Evolutionary conservation across 2,113 vertebrate genomes (phyloP), one percentile per base, ranked within the genome.

Genomic region (Athene noctua): DNA sequence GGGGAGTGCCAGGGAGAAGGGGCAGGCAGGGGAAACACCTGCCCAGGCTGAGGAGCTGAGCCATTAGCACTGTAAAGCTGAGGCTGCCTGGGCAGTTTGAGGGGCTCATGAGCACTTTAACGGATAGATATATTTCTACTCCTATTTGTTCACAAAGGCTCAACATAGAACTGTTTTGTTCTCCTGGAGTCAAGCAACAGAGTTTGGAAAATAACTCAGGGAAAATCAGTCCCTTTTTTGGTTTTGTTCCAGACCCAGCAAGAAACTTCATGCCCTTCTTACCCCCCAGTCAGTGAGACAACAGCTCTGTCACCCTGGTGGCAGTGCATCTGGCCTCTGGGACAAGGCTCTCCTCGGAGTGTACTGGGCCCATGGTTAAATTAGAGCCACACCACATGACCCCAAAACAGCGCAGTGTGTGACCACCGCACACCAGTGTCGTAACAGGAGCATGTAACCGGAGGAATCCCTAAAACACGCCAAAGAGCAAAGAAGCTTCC

Each of bases 261-360:
- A 58, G 34, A 94, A 79, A 36, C 13, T 77, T 80, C 11, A 8
- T 40, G 85, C 32, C 68, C 81, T 96, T 75, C 75, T 61, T 23
- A 27, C 2, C 16, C 73, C 51, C 49, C 68, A 90, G 80, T 21
- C 62, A 88, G 21, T 0, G 0, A 92, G 72, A 84, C 32, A 77
- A 83, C 80, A 94, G 85, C 65, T 87, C 94, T 93, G 73, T 88
- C 81, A 94, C 88, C n/a, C 85, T 90, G 88, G 85, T 47, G 88
- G 78, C 3, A 5, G 36, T 81, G 55, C 88, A 91, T 70, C 85
- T 93, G 85, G 88, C 73, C 73, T 17, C 27, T 44, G 77, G 80
- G 90, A 93, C 80, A 70, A 77, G 55, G 49, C 34, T 44, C 49
- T 89, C 77, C 67, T 68, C n/a, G 1, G 87, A 84, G 49, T 2